These are phyloP conservation scores for Trissolcus japonicus DNA, from an alignment of 2,888 invertebrate species.

Conservation along the genomic window DNA sequence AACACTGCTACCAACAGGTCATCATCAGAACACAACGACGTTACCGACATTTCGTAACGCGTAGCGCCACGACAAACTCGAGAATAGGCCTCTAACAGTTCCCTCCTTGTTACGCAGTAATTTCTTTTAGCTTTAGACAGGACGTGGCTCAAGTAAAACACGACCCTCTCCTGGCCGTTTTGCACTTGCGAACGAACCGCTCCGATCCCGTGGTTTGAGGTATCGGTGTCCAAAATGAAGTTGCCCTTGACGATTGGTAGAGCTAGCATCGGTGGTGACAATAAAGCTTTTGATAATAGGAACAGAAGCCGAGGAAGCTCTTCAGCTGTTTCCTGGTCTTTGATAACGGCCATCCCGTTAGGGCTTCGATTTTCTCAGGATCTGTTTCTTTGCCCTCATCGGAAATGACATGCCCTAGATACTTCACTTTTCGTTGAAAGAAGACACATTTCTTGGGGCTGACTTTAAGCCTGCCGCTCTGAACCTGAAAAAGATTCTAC, in stretches of 20 bases:
- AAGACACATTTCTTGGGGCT: conserved; percentile 53
- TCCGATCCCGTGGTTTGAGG: conserved; percentile 43
- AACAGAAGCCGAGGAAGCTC: conserved; percentile 46
- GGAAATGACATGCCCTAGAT: conserved; percentile 29
- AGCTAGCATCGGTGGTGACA: conserved; percentile 2
- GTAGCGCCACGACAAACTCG: no score
- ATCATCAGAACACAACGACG: no score
- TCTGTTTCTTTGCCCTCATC: conserved; percentile 17
- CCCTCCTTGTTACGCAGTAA: conserved; percentile 62
- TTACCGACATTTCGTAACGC: no score
- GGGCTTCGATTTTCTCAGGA: conserved; percentile 5
- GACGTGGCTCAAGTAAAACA: conserved; percentile 58
- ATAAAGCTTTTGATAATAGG: conserved; percentile 55
- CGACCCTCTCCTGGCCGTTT: conserved; percentile 57
- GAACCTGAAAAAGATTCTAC: conserved; percentile 53
- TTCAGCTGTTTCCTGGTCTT: conserved; percentile 1
- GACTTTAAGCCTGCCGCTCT: conserved; percentile 54
- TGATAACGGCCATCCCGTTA: conserved; percentile 5
- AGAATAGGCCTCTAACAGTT: no score
- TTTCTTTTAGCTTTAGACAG: conserved; percentile 29
- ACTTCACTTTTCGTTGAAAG: conserved; percentile 31
- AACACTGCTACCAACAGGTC: no score
- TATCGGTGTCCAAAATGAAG: conserved; percentile 46
- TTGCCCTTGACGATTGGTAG: background rate
- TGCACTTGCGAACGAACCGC: conserved; percentile 50